Conservation (phyloP, 2,113 vertebrate genomes). For the Lagenorhynchus albirostris region DNA sequence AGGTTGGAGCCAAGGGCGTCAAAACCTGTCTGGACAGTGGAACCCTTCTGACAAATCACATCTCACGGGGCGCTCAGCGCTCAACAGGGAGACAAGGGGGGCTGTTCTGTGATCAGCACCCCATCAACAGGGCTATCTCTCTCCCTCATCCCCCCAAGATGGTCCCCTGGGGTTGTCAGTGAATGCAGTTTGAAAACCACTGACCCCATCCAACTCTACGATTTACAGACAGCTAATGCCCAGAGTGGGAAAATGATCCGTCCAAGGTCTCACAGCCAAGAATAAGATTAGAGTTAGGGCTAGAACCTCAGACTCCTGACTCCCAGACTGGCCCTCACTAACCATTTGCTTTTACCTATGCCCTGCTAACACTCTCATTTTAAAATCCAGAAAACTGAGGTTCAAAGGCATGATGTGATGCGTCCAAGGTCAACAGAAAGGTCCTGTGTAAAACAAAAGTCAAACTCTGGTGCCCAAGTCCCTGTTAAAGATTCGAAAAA, state of each 20-base stretch:
- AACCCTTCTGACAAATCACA: not conserved
- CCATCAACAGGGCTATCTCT: fast-evolving
- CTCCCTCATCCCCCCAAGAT: not conserved
- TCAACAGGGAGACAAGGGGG: not conserved
- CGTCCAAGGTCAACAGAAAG: not conserved
- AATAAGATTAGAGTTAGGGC: not conserved
- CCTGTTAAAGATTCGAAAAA: not conserved
- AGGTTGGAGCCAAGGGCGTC: fast-evolving
- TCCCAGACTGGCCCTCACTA: not conserved
- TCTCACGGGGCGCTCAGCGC: fast-evolving
- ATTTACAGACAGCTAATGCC: not conserved
- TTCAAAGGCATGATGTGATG: not conserved
- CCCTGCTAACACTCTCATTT: not conserved
- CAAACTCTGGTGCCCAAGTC: not conserved
- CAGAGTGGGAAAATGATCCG: not conserved
- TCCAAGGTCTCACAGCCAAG: not conserved
- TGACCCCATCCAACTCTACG: fast-evolving
- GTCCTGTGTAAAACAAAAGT: not conserved
- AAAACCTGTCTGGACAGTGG: not conserved
- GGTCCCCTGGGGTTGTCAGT: not conserved
- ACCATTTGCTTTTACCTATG: not conserved
- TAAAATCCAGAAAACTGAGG: not conserved
- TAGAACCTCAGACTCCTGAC: not conserved
- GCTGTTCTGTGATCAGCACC: not conserved
- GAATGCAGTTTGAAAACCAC: not conserved